Percentiles rank a stretch among this genome's conserved stretches.
Conservation (phyloP, 2,113 vertebrate species). For the Gymnogyps californianus region DNA sequence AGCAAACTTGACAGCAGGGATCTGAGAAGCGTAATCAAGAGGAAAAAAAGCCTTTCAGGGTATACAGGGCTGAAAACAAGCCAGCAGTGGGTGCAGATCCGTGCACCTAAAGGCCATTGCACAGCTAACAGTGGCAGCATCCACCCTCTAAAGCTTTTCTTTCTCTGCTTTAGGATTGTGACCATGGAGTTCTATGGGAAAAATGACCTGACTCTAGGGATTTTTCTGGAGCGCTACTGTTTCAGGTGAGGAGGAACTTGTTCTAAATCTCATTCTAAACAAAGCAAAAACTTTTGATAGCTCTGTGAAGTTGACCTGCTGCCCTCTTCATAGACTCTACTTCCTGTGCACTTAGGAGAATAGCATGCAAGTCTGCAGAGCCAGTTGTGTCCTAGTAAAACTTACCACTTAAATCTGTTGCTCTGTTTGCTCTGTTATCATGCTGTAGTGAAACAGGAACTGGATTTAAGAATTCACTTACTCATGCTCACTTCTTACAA, state of each 20-base stretch:
- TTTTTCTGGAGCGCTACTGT: conserved; percentile 97
- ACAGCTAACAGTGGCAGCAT: background rate
- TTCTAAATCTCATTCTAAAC: background rate
- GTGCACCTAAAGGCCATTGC: background rate
- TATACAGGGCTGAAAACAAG: background rate
- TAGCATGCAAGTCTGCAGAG: background rate
- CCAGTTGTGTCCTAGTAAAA: background rate
- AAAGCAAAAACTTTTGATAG: background rate
- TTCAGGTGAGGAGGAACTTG: conserved; percentile 82
- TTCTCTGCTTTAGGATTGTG: conserved; percentile 85
- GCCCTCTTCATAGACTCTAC: background rate
- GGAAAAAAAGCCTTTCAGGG: background rate
- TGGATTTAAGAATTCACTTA: background rate
- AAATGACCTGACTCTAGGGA: conserved; percentile 94
- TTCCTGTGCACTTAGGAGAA: background rate
- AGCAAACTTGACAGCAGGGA: background rate
- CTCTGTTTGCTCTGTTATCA: background rate
- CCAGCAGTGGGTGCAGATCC: background rate
- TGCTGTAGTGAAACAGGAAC: background rate
- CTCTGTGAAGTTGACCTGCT: background rate
- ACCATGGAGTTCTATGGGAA: conserved; percentile 99
- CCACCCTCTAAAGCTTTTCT: background rate
- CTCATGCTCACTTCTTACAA: background rate
- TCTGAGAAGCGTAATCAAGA: background rate
- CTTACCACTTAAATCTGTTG: background rate